Evolutionary conservation across 2,888 invertebrate genomes (phyloP).

Genomic region (Lymantria monacha): DNA sequence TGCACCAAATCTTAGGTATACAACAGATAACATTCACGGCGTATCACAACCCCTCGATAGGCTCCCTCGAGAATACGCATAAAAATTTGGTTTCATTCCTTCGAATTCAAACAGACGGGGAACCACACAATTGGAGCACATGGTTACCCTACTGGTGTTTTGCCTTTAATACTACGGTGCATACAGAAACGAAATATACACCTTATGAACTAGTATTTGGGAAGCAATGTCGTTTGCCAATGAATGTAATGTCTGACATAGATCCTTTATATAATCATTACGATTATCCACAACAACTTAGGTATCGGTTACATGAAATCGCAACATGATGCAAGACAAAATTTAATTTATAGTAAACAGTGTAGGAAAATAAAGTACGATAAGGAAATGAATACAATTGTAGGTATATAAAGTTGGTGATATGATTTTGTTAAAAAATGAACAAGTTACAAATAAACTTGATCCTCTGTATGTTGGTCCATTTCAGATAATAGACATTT

Average conservation of each 20-base stretch:
- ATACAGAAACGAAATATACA: constrained; percentile 1
- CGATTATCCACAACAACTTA: constrained; percentile 5
- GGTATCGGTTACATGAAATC: not conserved
- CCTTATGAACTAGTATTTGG: not conserved
- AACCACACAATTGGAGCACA: constrained; percentile 6
- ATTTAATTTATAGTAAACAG: not conserved
- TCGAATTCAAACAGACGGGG: constrained; percentile 4
- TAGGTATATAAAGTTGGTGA: not conserved
- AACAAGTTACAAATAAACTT: not conserved
- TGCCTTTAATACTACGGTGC: constrained; percentile 10
- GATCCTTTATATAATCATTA: not conserved
- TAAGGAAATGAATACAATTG: not conserved
- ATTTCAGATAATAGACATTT: not conserved
- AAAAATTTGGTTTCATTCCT: constrained; percentile 6
- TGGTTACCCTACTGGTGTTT: constrained; percentile 15
- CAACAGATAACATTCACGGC: not conserved
- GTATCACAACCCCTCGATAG: not conserved
- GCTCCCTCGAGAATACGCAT: constrained; percentile 7
- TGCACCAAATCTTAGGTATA: not conserved
- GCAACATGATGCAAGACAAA: not conserved
- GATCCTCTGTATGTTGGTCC: not conserved
- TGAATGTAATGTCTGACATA: not conserved
- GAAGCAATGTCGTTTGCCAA: not conserved
- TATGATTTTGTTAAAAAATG: not conserved
- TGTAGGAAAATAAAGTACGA: not conserved